Evolutionary conservation across 2,888 invertebrate genomes (phyloP), one percentile per base, ranked within the genome.

Genomic region (Parnassius apollo): DNA sequence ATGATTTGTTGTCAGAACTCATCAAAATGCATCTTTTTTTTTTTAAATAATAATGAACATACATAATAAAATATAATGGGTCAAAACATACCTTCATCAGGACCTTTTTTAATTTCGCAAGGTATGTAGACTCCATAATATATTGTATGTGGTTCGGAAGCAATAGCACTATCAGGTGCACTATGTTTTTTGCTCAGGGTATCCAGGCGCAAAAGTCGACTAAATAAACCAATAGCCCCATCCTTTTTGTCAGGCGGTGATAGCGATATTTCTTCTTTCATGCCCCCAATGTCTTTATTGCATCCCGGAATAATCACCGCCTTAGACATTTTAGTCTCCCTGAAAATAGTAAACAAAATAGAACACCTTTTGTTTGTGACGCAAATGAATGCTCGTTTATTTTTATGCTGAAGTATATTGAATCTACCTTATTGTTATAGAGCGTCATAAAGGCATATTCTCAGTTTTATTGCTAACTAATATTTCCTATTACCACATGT

Each of bases 41-140:
- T 22, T 22, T 13, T 9, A 50, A 50, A 50, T 22, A 9, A 10
- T 35, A 12, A 18, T 18, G 18, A 18, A 18, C 18, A 18, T 18
- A 18, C 18, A 18, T 18, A 18, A 18, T n/a, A 25, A 12, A 52
- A 35, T 18, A 7, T 52, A n/a, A 42, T 42, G 12, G 2, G 9
- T 44, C 11, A 62, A 54, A 53, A 65, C 65, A 70, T 77, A 90
- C 92, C 91, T 90, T 91, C 92, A 78, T 92, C 92, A 2, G 88
- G 87, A 49, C 89, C 91, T 73, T 90, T 89, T 66, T 91, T 92
- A 42, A 90, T 83, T 80, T 92, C 92, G 70, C 90, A 91, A n/a
- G 92, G 91, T 74, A 92, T 91, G 67, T 90, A 92, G n/a, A 92
- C 92, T 68, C 90, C 92, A 72, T 91, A 92, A 67, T 86, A 92